These are phyloP conservation scores for Drosophila oshimai DNA, from an alignment of 1,140 invertebrate species.

Conservation along the genomic window DNA sequence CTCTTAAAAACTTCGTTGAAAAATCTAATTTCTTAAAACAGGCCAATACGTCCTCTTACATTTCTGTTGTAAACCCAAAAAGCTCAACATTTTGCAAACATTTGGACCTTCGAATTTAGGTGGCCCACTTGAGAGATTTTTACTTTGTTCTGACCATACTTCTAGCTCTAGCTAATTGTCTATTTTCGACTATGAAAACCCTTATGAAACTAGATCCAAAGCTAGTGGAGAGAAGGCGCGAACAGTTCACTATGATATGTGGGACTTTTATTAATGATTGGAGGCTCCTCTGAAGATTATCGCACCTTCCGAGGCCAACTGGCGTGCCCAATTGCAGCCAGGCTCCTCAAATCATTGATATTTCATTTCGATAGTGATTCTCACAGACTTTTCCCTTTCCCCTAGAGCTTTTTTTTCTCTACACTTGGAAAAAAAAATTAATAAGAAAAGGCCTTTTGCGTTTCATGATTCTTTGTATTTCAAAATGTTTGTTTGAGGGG, in stretches of 20 bases:
- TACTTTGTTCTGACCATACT: too few species aligned
- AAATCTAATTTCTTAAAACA: too few species aligned
- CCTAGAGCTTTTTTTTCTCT: background rate
- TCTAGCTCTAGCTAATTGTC: too few species aligned
- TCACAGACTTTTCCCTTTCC: background rate
- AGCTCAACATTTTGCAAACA: too few species aligned
- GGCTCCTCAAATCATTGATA: slow-evolving; percentile 47
- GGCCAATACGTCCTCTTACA: too few species aligned
- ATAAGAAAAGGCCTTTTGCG: too few species aligned
- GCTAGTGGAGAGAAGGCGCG: background rate
- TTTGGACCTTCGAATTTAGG: too few species aligned
- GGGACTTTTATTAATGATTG: slow-evolving; percentile 24
- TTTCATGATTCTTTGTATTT: too few species aligned
- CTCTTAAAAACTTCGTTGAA: too few species aligned
- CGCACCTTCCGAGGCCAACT: background rate
- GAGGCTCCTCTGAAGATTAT: slow-evolving; percentile 32
- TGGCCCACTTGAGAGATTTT: too few species aligned
- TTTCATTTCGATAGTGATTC: slow-evolving; percentile 66
- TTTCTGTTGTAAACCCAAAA: too few species aligned
- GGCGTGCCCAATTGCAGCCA: slow-evolving; percentile 11
- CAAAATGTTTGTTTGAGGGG: too few species aligned
- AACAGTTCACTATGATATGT: background rate
- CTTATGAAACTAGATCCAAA: background rate
- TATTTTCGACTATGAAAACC: background rate
- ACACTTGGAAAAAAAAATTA: background rate